Base-by-base conservation (phyloP, 2,888 invertebrate species). In the Crepidodera aurea region DNA sequence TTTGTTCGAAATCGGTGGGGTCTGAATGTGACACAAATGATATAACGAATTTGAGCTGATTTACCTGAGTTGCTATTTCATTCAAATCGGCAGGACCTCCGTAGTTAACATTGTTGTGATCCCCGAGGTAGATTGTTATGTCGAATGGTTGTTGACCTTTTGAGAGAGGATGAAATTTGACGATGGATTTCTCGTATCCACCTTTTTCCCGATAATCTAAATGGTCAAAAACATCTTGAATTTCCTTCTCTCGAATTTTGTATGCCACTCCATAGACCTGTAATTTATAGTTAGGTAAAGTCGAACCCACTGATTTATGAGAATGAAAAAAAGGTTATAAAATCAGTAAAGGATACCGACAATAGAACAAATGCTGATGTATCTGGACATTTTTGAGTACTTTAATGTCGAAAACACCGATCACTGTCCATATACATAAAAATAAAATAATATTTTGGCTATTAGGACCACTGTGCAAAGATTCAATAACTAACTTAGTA, bases 251-350 rank as follows among this genome's bases (percentile, higher is more conserved):
- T 5, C 87, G 86, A 73, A 98, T 94, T 81, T 92, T 89, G 79
- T 96, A 98, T 0, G 96, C 96, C 10, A 96, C 85, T 1, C 98
- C 98, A 90, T 94, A 97, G 0, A 97, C 96, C 73, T 57, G 12
- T 1, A 55, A 51, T 22, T n/a, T n/a, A n/a, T n/a, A n/a, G n/a
- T n/a, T n/a, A n/a, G n/a, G n/a, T n/a, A n/a, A n/a, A n/a, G n/a
- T n/a, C n/a, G n/a, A n/a, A n/a, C n/a, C n/a, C n/a, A n/a, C n/a
- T n/a, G n/a, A n/a, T n/a, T n/a, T n/a, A n/a, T n/a, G n/a, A n/a
- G n/a, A n/a, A n/a, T n/a, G n/a, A n/a, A n/a, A n/a, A n/a, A n/a
- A n/a, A n/a, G n/a, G n/a, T n/a, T n/a, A n/a, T n/a, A n/a, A n/a
- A n/a, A n/a, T n/a, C n/a, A n/a, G n/a, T n/a, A n/a, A n/a, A n/a